These are phyloP conservation scores for Lates calcarifer DNA, from an alignment of 2,113 vertebrate species.

Conservation along the genomic window DNA sequence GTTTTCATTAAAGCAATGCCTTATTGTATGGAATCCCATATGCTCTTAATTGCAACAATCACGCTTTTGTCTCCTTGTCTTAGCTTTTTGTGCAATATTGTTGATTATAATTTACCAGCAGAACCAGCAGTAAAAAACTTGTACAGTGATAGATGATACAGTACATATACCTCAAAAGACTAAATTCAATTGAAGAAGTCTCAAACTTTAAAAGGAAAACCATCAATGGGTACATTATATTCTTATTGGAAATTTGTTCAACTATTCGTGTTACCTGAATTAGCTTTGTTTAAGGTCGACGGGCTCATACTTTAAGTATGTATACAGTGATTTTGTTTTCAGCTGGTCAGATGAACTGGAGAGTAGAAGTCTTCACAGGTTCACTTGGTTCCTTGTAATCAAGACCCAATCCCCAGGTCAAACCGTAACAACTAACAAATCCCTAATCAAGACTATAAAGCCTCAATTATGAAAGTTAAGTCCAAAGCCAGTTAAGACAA, in stretches of 20 bases:
- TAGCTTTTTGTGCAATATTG: slow-evolving; percentile 49
- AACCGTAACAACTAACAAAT: no score
- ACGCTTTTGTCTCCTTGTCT: slow-evolving; percentile 49
- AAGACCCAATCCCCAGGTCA: no score
- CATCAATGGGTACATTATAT: neutral
- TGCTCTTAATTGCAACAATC: slow-evolving; percentile 63
- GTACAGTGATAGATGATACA: neutral
- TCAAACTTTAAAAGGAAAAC: slow-evolving; percentile 26
- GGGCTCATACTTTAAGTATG: neutral
- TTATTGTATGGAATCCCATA: slow-evolving; percentile 72
- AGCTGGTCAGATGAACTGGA: neutral
- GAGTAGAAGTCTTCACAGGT: neutral
- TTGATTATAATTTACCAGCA: slow-evolving; percentile 49
- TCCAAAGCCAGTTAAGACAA: no score
- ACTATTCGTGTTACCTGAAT: neutral
- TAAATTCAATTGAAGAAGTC: slow-evolving; percentile 15
- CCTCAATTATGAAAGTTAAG: no score
- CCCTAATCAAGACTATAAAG: no score
- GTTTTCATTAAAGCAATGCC: slow-evolving; percentile 80
- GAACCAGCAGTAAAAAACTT: slow-evolving; percentile 35
- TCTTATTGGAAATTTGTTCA: neutral
- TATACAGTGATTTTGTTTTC: slow-evolving; percentile 10
- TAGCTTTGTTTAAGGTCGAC: slow-evolving; percentile 7
- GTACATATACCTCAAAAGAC: slow-evolving; percentile 39
- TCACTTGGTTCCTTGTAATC: neutral